phyloP scores from a whole-genome alignment of 2,797 vertebrate species.

The Halcyon badia region DNA sequence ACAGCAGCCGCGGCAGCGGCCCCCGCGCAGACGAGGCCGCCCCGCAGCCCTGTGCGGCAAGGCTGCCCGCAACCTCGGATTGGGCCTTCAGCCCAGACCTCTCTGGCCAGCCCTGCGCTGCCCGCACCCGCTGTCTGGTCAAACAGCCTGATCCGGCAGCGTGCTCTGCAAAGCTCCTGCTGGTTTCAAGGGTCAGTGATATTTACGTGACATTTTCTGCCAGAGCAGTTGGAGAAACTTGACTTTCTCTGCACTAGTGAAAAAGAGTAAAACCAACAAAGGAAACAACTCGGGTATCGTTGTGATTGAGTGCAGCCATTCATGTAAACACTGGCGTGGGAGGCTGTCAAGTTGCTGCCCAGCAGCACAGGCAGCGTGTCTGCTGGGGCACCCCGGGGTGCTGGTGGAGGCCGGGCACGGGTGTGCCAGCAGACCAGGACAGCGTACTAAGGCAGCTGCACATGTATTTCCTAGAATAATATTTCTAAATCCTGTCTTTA shows the following conservation, averaged over 20 bases:
- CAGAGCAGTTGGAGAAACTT: neutral
- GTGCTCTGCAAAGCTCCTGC: neutral
- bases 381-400: accelerated
- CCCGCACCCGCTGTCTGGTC: neutral
- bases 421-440: neutral
- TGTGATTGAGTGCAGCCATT: neutral
- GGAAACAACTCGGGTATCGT: neutral
- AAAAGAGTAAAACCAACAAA: neutral
- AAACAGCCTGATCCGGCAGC: neutral
- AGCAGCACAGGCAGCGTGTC: neutral
- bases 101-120: neutral
- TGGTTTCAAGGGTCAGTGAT: neutral
- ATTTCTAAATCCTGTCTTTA: neutral
- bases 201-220: constrained; percentile 59
- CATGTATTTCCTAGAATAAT: neutral
- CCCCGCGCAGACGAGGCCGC: no score
- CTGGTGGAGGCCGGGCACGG: accelerated
- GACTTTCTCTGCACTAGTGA: neutral
- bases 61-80: accelerated
- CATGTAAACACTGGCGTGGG: neutral
- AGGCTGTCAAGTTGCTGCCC: neutral
- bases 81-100: neutral
- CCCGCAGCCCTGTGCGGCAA: accelerated
- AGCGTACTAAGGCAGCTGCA: accelerated
- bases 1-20: neutral